Conservation (phyloP, 1,140 invertebrate species). For the Ips nitidus region DNA sequence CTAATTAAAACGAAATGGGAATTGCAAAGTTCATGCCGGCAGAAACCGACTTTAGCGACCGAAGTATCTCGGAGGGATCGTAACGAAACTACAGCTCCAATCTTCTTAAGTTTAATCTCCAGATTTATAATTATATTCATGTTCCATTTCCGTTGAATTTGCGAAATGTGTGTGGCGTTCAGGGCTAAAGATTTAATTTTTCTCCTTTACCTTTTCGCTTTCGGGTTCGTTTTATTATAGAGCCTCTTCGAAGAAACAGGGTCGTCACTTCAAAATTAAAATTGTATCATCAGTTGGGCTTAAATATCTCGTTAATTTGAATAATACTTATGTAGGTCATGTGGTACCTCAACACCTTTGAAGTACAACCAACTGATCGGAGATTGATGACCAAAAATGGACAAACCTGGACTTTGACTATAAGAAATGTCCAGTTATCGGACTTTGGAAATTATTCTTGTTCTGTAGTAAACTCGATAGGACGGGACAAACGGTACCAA, state of each 20-base stretch:
- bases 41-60: slow-evolving; percentile 4
- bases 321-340: slow-evolving; percentile 42
- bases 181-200: not conserved
- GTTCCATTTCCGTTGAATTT: slow-evolving; percentile 33
- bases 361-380: slow-evolving; percentile 54
- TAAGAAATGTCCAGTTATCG: slow-evolving; percentile 53
- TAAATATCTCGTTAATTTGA: too few relatives aligned
- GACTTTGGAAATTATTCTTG: slow-evolving; percentile 66
- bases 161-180: slow-evolving; percentile 9
- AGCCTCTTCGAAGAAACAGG: not conserved
- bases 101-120: slow-evolving; percentile 35
- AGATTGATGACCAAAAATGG: slow-evolving; percentile 54
- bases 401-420: slow-evolving; percentile 53
- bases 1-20: slow-evolving; percentile 32
- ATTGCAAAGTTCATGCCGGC: slow-evolving; percentile 9
- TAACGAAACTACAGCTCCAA: slow-evolving; percentile 30
- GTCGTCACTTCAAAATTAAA: not conserved
- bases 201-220: not conserved
- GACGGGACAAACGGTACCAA: slow-evolving; percentile 58
- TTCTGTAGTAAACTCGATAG: slow-evolving; percentile 69
- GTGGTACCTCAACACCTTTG: slow-evolving; percentile 57
- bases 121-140: slow-evolving; percentile 37
- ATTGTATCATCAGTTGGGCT: too few relatives aligned
- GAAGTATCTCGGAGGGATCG: slow-evolving; percentile 24
- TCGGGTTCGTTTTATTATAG: not conserved